phyloP scores from a whole-genome alignment of 1,140 invertebrate genomes.

The Drosophila prosaltans region DNA sequence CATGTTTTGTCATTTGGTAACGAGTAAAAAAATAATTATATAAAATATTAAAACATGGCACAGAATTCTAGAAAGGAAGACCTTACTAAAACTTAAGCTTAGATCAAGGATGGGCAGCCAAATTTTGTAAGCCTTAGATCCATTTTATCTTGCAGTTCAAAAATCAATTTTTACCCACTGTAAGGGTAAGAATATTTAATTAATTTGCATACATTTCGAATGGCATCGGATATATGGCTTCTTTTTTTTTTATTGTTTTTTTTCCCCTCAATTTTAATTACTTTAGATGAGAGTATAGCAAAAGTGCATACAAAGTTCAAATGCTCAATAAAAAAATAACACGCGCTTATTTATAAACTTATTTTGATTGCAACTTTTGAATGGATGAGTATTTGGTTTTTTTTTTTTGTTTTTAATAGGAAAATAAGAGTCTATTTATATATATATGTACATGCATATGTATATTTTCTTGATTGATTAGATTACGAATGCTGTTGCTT shows the following conservation, averaged over 20 bases:
- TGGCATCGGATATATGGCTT: background rate
- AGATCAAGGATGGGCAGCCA: too few species aligned
- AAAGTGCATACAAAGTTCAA: conserved; percentile 4
- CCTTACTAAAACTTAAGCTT: too few species aligned
- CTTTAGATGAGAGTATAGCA: too few species aligned
- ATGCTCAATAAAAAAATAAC: background rate
- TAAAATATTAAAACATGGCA: too few species aligned
- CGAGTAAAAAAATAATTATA: too few species aligned
- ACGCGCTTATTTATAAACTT: conserved; percentile 1
- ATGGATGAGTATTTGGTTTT: background rate
- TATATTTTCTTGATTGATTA: conserved; percentile 6
- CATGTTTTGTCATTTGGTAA: too few species aligned
- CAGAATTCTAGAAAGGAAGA: too few species aligned
- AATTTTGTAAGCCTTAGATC: too few species aligned
- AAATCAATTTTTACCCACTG: too few species aligned
- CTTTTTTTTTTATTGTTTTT: too few species aligned
- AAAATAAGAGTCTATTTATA: conserved; percentile 1
- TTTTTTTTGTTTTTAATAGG: background rate
- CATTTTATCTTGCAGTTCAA: too few species aligned
- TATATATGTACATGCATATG: background rate
- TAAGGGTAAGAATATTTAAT: too few species aligned
- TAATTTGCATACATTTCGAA: background rate
- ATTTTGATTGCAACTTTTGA: conserved; percentile 6
- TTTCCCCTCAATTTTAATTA: background rate
- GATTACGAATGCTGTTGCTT: conserved; percentile 3